A percentile compares a stretch with the other conserved stretches of the same genome.
Conservation (phyloP, 2,113 vertebrate genomes). For the Crotalus viridis region DNA sequence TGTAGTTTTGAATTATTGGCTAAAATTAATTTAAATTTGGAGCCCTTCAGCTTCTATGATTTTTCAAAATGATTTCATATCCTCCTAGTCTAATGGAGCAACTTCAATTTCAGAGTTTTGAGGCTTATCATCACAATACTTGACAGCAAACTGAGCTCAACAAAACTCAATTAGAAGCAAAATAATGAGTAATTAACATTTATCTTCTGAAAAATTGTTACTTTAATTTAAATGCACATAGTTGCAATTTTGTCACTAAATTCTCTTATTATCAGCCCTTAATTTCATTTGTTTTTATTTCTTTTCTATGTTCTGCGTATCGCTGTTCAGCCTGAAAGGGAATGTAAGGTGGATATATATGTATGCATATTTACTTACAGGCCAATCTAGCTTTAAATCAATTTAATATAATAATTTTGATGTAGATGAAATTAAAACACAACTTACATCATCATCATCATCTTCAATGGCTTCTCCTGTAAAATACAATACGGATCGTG, state of each 20-base stretch:
- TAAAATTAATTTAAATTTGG: neutral
- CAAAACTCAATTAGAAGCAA: neutral
- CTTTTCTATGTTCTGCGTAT: neutral
- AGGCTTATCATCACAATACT: neutral
- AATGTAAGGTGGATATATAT: neutral
- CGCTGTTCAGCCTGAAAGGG: neutral
- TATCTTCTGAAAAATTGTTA: neutral
- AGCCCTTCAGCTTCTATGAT: neutral
- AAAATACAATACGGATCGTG: slow-evolving; percentile 95
- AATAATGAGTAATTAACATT: neutral
- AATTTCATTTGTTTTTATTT: neutral
- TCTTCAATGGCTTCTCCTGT: slow-evolving; percentile 99
- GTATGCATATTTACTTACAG: neutral
- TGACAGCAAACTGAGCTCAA: neutral
- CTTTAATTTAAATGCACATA: neutral
- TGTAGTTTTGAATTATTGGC: neutral
- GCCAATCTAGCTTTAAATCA: neutral
- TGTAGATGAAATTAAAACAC: slow-evolving; percentile 2
- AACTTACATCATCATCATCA: slow-evolving; percentile 92
- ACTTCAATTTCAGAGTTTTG: neutral
- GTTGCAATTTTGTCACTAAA: neutral
- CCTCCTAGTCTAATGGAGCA: neutral
- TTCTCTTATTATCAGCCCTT: neutral
- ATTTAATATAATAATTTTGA: neutral
- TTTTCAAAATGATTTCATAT: neutral